Evolutionary conservation across 1,140 invertebrate species (phyloP), one percentile per base, ranked within the genome.

Genomic region (Leptoteleia sp.): DNA sequence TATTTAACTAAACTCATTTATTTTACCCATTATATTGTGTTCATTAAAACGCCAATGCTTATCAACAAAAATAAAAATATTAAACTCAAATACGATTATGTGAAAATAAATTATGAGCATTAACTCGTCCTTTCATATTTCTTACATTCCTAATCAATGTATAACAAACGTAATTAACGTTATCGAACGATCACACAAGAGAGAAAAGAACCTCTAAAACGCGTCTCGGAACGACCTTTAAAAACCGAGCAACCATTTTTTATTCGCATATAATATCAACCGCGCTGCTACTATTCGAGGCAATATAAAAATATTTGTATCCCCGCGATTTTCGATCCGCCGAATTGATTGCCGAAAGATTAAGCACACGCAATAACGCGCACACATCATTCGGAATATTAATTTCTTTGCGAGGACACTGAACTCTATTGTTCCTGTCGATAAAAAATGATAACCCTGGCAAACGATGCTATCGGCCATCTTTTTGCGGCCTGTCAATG

Each of bases 381-480:
- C 55, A 68, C 48, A 45, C 55, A 67, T 68, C 62, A 54, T 52
- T 67, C 61, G n/a, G 72, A 61, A 68, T 76, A 76, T 76, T 61
- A 75, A 75, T 67, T 65, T 65, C 61, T 75, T 33, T 0, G 6
- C 27, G 38, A 54, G 72, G 37, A 67, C 62, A 54, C 54, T 76
- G 72, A 76, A 76, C 72, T 13, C 19, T 16, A 76, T 76, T 76
- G 72, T 76, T 68, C 55, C 55, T 54, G 29, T 9, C 31, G 22
- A 47, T 62, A 64, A 70, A 76, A 70, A 70, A 67, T 68, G 54
- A 45, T 54, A 71, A 54, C 52, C 52, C 61, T 59, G 54, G 64
- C 50, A 43, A 64, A 64, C 55, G 65, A 77, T 77, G 57, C 57
- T 77, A 77, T 77, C 75, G 57, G 52, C 17, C 16, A 42, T 57